Evolutionary conservation across 2,113 vertebrate species (phyloP), one percentile per base, ranked within the genome.

Genomic region (Nesogale talazaci): DNA sequence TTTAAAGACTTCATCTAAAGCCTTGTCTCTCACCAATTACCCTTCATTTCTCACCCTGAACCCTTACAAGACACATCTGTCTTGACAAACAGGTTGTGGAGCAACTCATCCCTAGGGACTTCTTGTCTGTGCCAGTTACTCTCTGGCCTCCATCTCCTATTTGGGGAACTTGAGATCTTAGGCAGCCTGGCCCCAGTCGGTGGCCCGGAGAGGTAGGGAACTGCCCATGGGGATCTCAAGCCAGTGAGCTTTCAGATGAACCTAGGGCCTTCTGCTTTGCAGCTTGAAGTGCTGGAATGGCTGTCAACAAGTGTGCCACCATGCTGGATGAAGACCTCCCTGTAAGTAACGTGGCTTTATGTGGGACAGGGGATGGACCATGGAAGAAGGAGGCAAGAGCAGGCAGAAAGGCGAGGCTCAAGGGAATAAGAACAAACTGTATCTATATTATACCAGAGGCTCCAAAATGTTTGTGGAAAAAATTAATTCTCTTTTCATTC

Each of bases 311-410:
- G 92, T 93, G 31, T 63, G 96, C 94, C 1, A 3, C 84, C 17
- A 52, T 96, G 97, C 95, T 84, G 91, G 97, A 98, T n/a, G 97
- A 96, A 96, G 98, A 92, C 59, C 20, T 90, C 88, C 97, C 98
- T 74, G 98, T 98, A 83, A 92, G 98, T 95, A 22, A 38, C 46
- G 0, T 0, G 3, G 75, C 65, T 42, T 52, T 15, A 0, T 25
- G 1, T 36, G 56, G 27, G 23, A 8, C 36, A 52, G 46, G 29
- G 46, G n/a, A n/a, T 36, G 46, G 77, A 9, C 17, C 1, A 6
- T 22, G 20, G 22, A 31, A 22, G 4, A 8, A 23, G 70, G 2
- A 25, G 3, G 56, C 8, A 15, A 17, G 11, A 31, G 14, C 20
- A 65, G 34, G 23, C 34, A 34, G 2, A 76, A 29, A 74, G 17